Evolutionary conservation across 2,888 invertebrate genomes (phyloP), one percentile per base, ranked within the genome.

Genomic region (Pterostichus niger): DNA sequence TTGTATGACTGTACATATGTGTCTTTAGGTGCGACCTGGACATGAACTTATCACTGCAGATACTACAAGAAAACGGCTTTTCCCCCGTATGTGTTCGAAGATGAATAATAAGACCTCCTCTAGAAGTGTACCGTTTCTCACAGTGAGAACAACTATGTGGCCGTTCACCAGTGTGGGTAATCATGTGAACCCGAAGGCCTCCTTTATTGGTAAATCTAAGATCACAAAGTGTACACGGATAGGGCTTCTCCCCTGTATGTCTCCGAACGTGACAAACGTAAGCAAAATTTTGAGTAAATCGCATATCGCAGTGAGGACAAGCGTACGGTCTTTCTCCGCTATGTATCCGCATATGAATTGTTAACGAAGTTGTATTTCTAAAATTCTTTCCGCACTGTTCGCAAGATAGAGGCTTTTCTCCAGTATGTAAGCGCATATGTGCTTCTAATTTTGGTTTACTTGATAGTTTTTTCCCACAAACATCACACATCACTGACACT

Each of bases 161-260:
- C 68, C 86, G 86, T 79, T 86, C 87, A 6, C 87, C 88, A 2
- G 86, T 87, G 84, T 88, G 88, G 2, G 86, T 85, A 40, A 99
- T 92, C 89, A 99, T 88, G 86, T 93, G 93, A 6, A 91, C 87
- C 85, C 93, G 93, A 82, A 92, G 87, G 82, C 93, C 92, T 0
- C 92, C 91, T 17, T 91, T 89, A 64, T 93, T 93, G 0, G 93
- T 91, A 82, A 93, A 93, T 0, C 92, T 91, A 79, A 91, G 92
- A 0, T 91, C 92, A 64, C 93, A 93, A n/a, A 90, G 90, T 5
- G 90, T 89, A 83, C 93, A 93, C 3, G 92, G 90, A 84, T 91
- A 92, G 13, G 92, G 89, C 80, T 90, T 90, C 84, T 93, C 92
- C 6, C 93, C 92, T 0, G 92, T 92, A 82, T 93, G 93, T 83